These are phyloP conservation scores for Cercopithecus diana DNA, from an alignment of 2,797 vertebrate species.

Conservation along the genomic window DNA sequence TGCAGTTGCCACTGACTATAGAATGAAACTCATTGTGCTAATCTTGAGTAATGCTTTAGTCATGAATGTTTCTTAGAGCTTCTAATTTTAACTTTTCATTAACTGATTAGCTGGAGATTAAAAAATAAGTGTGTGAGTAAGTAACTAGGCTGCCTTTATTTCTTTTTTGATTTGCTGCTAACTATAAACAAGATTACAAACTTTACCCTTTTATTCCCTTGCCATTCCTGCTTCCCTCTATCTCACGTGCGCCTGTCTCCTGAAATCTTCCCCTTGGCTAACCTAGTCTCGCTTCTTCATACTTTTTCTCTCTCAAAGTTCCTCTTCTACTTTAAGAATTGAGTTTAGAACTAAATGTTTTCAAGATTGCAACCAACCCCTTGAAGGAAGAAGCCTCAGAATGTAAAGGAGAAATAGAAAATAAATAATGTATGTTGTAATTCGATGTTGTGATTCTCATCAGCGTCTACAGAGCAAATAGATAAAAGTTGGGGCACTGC, in stretches of 20 bases:
- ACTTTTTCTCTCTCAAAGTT: not conserved
- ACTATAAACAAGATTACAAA: not conserved
- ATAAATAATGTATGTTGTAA: constrained; percentile 70
- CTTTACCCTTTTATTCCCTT: not conserved
- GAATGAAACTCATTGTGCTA: not conserved
- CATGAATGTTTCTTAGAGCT: not conserved
- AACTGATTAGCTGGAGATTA: constrained; percentile 4
- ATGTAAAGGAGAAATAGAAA: constrained; percentile 65
- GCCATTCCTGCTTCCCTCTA: not conserved
- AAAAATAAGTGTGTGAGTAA: not conserved
- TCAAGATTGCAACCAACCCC: not conserved
- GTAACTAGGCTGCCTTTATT: not conserved
- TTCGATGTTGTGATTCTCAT: constrained; percentile 65
- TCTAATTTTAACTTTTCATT: not conserved
- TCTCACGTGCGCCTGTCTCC: not conserved
- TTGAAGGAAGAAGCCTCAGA: constrained; percentile 35
- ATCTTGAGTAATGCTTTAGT: not conserved
- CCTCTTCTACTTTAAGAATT: not conserved
- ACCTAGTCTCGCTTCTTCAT: not conserved
- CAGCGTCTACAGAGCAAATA: not conserved
- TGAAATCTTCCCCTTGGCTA: not conserved
- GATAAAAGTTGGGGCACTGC: not conserved
- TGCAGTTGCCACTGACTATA: not conserved
- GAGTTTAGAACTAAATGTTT: constrained; percentile 21
- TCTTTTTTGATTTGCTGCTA: not conserved